Conservation (phyloP, 2,888 invertebrate species). For the Orchestes rusci region DNA sequence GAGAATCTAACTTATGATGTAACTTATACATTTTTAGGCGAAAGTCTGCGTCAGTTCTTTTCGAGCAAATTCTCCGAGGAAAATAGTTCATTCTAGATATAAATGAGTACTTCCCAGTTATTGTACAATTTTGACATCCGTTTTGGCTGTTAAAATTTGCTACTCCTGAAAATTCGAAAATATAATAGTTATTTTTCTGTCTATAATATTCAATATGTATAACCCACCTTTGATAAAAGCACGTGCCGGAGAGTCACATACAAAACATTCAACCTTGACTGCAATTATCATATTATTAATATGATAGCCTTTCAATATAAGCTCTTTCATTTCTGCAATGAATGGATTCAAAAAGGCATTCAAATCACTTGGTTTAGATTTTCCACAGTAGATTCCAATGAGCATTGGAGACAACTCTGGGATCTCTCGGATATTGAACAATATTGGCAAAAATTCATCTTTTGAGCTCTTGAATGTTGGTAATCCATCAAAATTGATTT, state of each 20-base stretch:
- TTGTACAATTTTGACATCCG: conserved; percentile 26
- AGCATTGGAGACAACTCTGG: conserved; percentile 20
- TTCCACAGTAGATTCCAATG: conserved; percentile 24
- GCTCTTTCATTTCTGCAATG: conserved; percentile 23
- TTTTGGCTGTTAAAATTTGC: conserved; percentile 24
- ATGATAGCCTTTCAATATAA: conserved; percentile 9
- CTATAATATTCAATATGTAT: background rate
- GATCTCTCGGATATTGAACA: conserved; percentile 13
- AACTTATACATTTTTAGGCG: conserved; percentile 11
- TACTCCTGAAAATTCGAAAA: conserved; percentile 17
- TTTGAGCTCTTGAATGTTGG: background rate
- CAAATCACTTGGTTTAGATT: conserved; percentile 22
- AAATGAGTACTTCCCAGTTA: conserved; percentile 24
- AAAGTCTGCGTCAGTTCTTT: conserved; percentile 18
- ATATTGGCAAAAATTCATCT: conserved; percentile 14
- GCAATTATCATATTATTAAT: conserved; percentile 6
- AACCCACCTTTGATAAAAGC: conserved; percentile 23
- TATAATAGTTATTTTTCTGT: too few species aligned
- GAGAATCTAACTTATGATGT: conserved; percentile 21
- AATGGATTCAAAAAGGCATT: conserved; percentile 18
- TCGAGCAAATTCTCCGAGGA: conserved; percentile 10
- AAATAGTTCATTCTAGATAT: conserved; percentile 4
- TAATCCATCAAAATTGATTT: too few species aligned
- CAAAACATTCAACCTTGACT: conserved; percentile 17
- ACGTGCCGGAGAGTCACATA: conserved; percentile 26